These are phyloP conservation scores for Cheilosia pagana DNA, from an alignment of 2,888 invertebrate species.

Conservation along the genomic window DNA sequence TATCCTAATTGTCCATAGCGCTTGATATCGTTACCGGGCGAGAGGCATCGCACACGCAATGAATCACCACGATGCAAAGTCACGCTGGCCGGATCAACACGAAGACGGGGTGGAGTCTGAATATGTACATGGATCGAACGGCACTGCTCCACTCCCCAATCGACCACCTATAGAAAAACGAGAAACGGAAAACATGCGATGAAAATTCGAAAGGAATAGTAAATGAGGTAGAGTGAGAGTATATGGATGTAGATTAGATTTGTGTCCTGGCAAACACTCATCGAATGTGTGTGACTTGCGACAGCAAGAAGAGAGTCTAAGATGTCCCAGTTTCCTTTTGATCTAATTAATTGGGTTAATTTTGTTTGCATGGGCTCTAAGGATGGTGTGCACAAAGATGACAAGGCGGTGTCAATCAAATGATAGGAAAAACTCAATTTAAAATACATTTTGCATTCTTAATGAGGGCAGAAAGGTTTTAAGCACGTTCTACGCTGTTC, in stretches of 20 bases:
- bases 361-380: slow-evolving; percentile 38
- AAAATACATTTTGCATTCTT: slow-evolving; percentile 24
- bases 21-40: slow-evolving; percentile 86
- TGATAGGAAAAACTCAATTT: slow-evolving; percentile 39
- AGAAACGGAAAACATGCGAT: slow-evolving; percentile 22
- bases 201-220: slow-evolving; percentile 45
- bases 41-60: slow-evolving; percentile 85
- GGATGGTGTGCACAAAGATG: slow-evolving; percentile 17
- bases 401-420: slow-evolving; percentile 28
- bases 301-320: slow-evolving; percentile 26
- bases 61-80: slow-evolving; percentile 86
- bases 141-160: slow-evolving; percentile 88
- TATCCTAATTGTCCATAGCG: slow-evolving; percentile 89
- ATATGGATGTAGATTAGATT: slow-evolving; percentile 21
- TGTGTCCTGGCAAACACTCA: slow-evolving; percentile 38
- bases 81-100: slow-evolving; percentile 87
- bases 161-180: slow-evolving; percentile 86
- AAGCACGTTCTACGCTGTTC: slow-evolving; percentile 9
- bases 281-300: slow-evolving; percentile 47
- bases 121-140: slow-evolving; percentile 86
- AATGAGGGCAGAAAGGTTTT: slow-evolving; percentile 6
- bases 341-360: slow-evolving; percentile 70
- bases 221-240: slow-evolving; percentile 1
- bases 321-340: slow-evolving; percentile 49
- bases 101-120: slow-evolving; percentile 86